Conservation (phyloP, 2,888 invertebrate genomes). For the Drosophila bunnanda region DNA sequence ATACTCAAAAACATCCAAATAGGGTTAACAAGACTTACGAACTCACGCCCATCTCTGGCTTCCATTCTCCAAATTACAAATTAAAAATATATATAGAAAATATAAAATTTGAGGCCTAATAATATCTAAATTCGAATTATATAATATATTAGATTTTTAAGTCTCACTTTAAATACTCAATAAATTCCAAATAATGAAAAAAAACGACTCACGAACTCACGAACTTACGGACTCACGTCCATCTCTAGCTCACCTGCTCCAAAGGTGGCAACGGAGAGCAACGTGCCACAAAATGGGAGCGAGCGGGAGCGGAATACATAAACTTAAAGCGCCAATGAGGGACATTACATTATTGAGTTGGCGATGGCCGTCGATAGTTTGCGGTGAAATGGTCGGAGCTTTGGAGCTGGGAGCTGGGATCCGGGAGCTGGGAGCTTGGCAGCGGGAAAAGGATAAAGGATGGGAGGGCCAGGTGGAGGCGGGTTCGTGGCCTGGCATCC, state of each 20-base stretch:
- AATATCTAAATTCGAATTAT: no score
- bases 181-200: fast-evolving
- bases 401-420: not conserved
- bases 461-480: constrained; percentile 28
- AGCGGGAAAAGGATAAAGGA: not conserved
- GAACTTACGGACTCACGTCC: not conserved
- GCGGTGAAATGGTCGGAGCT: constrained; percentile 36
- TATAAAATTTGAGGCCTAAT: no score
- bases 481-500: constrained; percentile 51
- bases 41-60: no score
- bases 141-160: no score
- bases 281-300: constrained; percentile 6
- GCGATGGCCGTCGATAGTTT: constrained; percentile 57
- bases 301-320: constrained; percentile 46
- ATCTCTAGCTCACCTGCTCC: not conserved
- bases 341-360: constrained; percentile 74
- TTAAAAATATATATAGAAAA: no score
- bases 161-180: not conserved
- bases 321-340: constrained; percentile 75
- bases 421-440: not conserved
- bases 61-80: no score
- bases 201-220: not conserved
- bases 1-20: no score
- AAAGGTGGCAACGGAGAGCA: not conserved
- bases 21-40: no score